A percentile compares a stretch with the other conserved stretches of the same genome.
phyloP scores from a whole-genome alignment of 2,797 vertebrate genomes.

The Lepus oiostolus region DNA sequence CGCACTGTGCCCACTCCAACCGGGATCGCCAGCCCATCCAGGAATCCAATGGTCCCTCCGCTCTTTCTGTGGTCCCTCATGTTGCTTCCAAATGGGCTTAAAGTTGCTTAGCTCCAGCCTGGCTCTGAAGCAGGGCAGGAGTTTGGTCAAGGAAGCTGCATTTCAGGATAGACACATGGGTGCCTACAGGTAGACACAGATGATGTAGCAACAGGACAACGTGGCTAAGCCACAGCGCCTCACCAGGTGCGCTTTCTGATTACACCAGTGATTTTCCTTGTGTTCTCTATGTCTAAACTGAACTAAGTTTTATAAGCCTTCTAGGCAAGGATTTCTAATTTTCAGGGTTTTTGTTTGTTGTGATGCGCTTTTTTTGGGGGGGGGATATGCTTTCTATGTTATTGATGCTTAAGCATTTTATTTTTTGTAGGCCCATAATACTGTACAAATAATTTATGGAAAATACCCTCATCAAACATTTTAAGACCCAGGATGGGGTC shows the following conservation, averaged over 20 bases:
- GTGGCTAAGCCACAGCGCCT: too few species aligned
- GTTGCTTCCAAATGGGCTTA: fast-evolving
- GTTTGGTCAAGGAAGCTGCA: background rate
- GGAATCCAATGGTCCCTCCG: background rate
- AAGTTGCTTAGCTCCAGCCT: background rate
- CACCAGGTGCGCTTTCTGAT: background rate
- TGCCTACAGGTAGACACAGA: background rate
- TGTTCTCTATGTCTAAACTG: background rate
- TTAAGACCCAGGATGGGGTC: background rate
- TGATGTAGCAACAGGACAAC: too few species aligned
- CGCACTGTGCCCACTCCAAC: background rate
- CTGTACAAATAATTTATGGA: background rate
- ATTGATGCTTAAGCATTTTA: background rate
- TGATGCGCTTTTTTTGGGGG: too few species aligned
- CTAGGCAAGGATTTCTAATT: background rate
- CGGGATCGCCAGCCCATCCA: fast-evolving
- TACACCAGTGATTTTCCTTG: background rate
- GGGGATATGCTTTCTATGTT: background rate
- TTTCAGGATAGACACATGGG: background rate
- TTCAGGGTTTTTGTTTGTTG: background rate
- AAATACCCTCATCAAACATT: background rate
- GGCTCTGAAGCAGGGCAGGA: background rate
- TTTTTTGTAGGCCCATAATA: background rate
- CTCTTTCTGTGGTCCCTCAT: background rate
- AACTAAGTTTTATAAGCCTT: background rate